Percentiles rank a stretch among this genome's conserved stretches.
phyloP scores from a whole-genome alignment of 2,888 invertebrate species.

The Rhingia campestris region DNA sequence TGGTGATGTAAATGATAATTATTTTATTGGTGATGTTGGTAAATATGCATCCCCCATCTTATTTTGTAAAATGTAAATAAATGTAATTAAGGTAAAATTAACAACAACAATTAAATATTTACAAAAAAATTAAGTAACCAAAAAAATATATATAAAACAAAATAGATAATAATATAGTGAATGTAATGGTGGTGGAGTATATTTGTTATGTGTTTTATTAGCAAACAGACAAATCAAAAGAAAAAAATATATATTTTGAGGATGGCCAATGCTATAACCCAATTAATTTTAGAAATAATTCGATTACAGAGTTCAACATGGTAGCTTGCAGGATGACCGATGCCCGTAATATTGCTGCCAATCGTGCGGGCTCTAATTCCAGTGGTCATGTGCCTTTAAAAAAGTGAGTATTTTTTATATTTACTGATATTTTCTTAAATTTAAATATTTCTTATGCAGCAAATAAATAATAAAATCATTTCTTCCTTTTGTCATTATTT shows the following conservation, averaged over 20 bases:
- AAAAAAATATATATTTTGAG: conserved; percentile 78
- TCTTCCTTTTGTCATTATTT: conserved; percentile 32
- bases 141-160: conserved; percentile 22
- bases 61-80: conserved; percentile 57
- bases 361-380: conserved; percentile 87
- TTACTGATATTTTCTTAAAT: neutral
- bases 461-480: conserved; percentile 20
- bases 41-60: conserved; percentile 59
- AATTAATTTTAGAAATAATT: conserved; percentile 86
- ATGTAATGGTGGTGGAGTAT: conserved; percentile 73
- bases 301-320: conserved; percentile 98
- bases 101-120: conserved; percentile 9
- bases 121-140: conserved; percentile 8
- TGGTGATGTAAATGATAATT: conserved; percentile 80
- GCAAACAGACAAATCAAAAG: conserved; percentile 47
- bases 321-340: conserved; percentile 98
- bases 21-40: conserved; percentile 84
- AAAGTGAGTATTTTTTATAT: conserved; percentile 90
- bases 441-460: conserved; percentile 32
- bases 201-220: conserved; percentile 76
- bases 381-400: conserved; percentile 99
- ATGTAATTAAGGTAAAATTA: conserved; percentile 41
- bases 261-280: conserved; percentile 83
- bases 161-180: conserved; percentile 59
- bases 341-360: conserved; percentile 91